phyloP scores from a whole-genome alignment of 2,797 vertebrate species.

The Thalassophryne amazonica region DNA sequence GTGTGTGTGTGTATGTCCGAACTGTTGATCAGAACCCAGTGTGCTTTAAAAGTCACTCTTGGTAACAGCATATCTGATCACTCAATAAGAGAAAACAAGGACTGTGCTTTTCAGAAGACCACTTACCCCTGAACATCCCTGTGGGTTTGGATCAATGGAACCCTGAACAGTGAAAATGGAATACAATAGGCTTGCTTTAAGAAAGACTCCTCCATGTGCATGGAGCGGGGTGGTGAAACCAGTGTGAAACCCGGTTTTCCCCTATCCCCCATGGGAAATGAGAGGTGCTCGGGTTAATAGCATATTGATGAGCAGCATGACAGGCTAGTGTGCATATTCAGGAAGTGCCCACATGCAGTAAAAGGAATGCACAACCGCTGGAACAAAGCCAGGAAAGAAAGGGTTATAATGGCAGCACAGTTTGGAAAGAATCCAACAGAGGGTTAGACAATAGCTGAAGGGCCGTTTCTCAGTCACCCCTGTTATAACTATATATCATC shows the following conservation, averaged over 20 bases:
- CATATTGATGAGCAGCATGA: conserved; percentile 50
- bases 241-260: conserved; percentile 27
- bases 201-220: conserved; percentile 39
- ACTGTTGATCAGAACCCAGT: too few relatives aligned
- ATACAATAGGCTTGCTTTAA: too few relatives aligned
- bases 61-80: too few relatives aligned
- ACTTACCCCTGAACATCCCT: conserved; percentile 32
- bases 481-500: neutral
- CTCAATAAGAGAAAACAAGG: conserved; percentile 29
- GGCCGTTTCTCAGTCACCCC: neutral
- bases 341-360: conserved; percentile 51
- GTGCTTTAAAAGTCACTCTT: too few relatives aligned
- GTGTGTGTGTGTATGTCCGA: too few relatives aligned
- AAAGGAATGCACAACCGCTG: conserved; percentile 43
- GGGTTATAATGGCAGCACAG: conserved; percentile 12
- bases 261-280: conserved; percentile 54
- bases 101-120: conserved; percentile 18
- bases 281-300: conserved; percentile 60
- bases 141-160: conserved; percentile 28
- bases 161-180: conserved; percentile 30
- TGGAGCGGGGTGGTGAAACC: conserved; percentile 39
- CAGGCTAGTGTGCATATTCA: conserved; percentile 41
- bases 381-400: conserved; percentile 34
- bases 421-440: conserved; percentile 18
- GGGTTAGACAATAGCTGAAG: neutral